Conservation (phyloP, 2,797 vertebrate genomes). For the Rhinophrynus dorsalis region DNA sequence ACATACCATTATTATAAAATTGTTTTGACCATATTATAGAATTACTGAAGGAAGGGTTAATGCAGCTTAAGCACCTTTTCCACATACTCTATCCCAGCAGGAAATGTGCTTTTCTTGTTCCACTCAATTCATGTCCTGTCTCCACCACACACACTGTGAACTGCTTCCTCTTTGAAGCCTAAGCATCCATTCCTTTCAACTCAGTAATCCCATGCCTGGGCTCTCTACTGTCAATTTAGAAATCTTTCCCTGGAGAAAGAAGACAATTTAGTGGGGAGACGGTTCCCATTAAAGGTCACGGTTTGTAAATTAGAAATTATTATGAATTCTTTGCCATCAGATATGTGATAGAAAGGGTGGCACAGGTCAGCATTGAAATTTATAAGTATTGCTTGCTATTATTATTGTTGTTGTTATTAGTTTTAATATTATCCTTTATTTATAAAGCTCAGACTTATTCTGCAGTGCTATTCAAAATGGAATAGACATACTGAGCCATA, state of each 20-base stretch:
- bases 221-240: conserved; percentile 17
- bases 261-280: not conserved
- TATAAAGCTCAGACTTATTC: no score
- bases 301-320: conserved; percentile 16
- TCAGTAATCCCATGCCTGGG: conserved; percentile 28
- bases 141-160: conserved; percentile 3
- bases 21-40: not conserved
- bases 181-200: conserved; percentile 22
- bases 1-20: not conserved
- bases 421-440: no score
- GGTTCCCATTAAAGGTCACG: conserved; percentile 1
- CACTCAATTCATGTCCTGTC: conserved; percentile 9
- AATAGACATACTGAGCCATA: no score
- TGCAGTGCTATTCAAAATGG: no score
- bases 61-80: conserved; percentile 10
- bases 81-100: not conserved
- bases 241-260: conserved; percentile 12
- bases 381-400: no score
- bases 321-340: not conserved
- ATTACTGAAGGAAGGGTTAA: conserved; percentile 21
- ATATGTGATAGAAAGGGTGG: not conserved
- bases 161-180: conserved; percentile 23
- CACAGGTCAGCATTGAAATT: not conserved
- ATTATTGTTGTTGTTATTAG: no score
- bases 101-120: conserved; percentile 3